Conservation (phyloP, 2,113 vertebrate species). For the Sarotherodon lohbergeri region DNA sequence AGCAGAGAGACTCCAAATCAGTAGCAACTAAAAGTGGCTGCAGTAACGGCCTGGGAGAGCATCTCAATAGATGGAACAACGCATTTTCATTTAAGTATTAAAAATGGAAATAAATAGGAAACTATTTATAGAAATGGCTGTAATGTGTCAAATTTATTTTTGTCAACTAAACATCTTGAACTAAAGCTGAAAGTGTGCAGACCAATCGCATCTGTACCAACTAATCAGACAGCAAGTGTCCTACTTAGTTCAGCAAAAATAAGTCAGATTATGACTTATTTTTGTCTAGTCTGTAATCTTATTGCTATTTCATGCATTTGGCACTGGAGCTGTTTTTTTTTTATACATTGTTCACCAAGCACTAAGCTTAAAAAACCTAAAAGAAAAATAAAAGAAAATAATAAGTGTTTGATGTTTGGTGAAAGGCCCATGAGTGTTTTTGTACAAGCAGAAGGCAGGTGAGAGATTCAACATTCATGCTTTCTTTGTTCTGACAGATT, state of each 20-base stretch:
- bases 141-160: neutral
- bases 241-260: neutral
- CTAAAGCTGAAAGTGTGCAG: neutral
- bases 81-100: neutral
- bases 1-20: neutral
- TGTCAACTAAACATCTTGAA: neutral
- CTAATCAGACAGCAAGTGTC: neutral
- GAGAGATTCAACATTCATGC: neutral
- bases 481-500: neutral
- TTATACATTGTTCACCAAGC: neutral
- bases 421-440: neutral
- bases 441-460: neutral
- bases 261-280: neutral
- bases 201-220: neutral
- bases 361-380: neutral
- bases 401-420: neutral
- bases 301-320: neutral
- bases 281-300: neutral
- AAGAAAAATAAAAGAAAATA: accelerated
- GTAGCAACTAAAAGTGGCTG: neutral
- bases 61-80: neutral
- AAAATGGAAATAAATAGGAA: neutral
- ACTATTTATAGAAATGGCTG: neutral
- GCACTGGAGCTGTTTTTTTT: neutral
- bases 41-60: neutral